Conservation (phyloP, 2,113 vertebrate species). For the Shinisaurus crocodilurus region DNA sequence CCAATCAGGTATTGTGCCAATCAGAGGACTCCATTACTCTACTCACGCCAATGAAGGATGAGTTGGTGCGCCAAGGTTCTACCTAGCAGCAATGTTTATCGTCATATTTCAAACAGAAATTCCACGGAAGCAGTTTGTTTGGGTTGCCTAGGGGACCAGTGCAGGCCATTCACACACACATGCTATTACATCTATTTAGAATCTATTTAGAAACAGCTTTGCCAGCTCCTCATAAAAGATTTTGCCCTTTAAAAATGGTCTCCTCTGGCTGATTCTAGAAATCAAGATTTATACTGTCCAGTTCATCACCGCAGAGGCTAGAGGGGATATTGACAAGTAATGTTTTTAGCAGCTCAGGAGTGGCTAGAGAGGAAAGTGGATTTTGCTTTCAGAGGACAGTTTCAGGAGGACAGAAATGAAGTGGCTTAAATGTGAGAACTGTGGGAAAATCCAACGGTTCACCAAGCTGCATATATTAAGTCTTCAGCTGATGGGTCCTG, state of each 20-base stretch:
- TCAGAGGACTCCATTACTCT: neutral
- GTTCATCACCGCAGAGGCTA: neutral
- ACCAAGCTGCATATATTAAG: neutral
- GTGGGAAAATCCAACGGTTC: conserved; percentile 27
- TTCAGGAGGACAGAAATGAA: conserved; percentile 9
- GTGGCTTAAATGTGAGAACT: conserved; percentile 21
- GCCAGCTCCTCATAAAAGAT: neutral
- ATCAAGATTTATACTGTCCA: too few species aligned
- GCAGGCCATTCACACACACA: neutral
- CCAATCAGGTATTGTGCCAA: neutral
- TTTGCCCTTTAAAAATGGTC: neutral
- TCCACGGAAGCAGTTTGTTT: neutral
- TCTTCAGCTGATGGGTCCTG: neutral
- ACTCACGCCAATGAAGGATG: neutral
- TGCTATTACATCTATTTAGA: too few species aligned
- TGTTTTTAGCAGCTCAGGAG: neutral
- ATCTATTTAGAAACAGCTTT: neutral
- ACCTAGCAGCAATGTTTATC: neutral
- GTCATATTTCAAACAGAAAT: neutral
- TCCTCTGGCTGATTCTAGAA: neutral
- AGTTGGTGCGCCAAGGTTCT: neutral
- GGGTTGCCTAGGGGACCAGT: neutral
- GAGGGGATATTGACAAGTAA: neutral
- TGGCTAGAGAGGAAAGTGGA: neutral
- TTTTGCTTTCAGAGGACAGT: neutral